A percentile compares a stretch with the other conserved stretches of the same genome.
phyloP scores from a whole-genome alignment of 2,888 invertebrate species.

The Cabera pusaria region DNA sequence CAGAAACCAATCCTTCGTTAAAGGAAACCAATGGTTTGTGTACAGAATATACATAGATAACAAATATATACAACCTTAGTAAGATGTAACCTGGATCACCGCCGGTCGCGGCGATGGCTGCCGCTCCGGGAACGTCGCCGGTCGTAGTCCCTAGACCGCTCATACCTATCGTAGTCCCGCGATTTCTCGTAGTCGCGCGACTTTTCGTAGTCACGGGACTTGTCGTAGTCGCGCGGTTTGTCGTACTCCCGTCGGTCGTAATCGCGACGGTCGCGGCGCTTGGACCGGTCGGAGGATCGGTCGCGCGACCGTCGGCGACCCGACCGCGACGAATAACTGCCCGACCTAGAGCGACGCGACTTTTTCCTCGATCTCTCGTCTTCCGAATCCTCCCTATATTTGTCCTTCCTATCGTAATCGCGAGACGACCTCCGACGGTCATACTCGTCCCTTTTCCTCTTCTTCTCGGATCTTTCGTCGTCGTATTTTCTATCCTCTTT shows the following conservation, averaged over 20 bases:
- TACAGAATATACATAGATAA: no score
- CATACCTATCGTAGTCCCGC: slow-evolving; percentile 64
- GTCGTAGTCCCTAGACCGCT: slow-evolving; percentile 71
- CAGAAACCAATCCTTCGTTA: no score
- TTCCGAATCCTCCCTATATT: slow-evolving; percentile 67
- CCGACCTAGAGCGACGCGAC: slow-evolving; percentile 47
- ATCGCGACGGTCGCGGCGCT: slow-evolving; percentile 44
- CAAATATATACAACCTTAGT: slow-evolving; percentile 69
- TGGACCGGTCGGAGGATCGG: slow-evolving; percentile 40
- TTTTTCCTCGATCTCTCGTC: slow-evolving; percentile 63
- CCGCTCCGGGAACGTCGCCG: slow-evolving; percentile 63
- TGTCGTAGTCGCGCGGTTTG: slow-evolving; percentile 8
- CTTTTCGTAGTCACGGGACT: slow-evolving; percentile 43
- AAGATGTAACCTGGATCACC: slow-evolving; percentile 72
- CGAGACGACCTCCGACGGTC: slow-evolving; percentile 56
- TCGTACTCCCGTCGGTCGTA: slow-evolving; percentile 47
- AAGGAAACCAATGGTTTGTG: no score
- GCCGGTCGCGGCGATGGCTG: slow-evolving; percentile 65
- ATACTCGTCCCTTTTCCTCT: slow-evolving; percentile 55
- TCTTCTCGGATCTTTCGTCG: slow-evolving; percentile 52
- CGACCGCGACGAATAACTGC: slow-evolving; percentile 42
- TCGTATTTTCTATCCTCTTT: slow-evolving; percentile 56
- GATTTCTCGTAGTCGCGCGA: slow-evolving; percentile 7
- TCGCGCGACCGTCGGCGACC: slow-evolving; percentile 43
- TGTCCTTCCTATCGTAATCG: slow-evolving; percentile 51